These are phyloP conservation scores for Lytechinus pictus DNA, from an alignment of 35 echinoderm and acorn worm genomes.

Conservation along the genomic window DNA sequence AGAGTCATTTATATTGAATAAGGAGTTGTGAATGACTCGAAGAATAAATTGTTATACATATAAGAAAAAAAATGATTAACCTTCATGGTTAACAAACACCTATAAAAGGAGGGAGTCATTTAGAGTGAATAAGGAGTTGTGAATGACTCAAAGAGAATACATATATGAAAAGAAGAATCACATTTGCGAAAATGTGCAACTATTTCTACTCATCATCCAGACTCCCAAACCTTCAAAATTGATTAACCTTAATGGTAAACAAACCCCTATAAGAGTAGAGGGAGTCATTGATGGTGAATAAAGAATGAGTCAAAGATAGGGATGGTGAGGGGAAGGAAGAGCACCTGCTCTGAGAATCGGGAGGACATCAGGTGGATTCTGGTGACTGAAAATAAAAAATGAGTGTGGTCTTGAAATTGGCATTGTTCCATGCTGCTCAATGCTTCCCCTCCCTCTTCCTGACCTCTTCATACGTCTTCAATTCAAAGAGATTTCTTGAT, in stretches of 20 bases:
- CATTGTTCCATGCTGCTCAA: background rate
- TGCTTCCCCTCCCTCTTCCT: background rate
- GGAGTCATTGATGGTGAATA: background rate
- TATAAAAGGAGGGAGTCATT: background rate
- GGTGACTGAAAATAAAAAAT: background rate
- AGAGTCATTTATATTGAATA: no score
- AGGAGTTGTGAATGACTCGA: no score
- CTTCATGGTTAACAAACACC: background rate
- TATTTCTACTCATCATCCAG: background rate
- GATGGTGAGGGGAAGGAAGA: background rate
- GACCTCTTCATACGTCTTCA: background rate
- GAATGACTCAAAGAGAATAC: background rate
- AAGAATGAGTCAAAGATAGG: background rate
- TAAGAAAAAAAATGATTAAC: background rate
- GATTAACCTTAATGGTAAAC: conserved; percentile 7
- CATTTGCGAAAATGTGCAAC: background rate
- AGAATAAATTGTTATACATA: no score
- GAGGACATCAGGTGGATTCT: background rate
- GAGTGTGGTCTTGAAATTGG: background rate
- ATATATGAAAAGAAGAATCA: background rate
- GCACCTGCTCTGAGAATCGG: background rate
- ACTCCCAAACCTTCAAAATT: background rate
- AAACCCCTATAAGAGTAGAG: background rate
- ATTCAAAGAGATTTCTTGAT: background rate
- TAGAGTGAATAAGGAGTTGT: no score